A percentile compares a stretch with the other conserved stretches of the same genome.
Conservation (phyloP, 2,888 invertebrate species). For the Tetramorium bicarinatum region DNA sequence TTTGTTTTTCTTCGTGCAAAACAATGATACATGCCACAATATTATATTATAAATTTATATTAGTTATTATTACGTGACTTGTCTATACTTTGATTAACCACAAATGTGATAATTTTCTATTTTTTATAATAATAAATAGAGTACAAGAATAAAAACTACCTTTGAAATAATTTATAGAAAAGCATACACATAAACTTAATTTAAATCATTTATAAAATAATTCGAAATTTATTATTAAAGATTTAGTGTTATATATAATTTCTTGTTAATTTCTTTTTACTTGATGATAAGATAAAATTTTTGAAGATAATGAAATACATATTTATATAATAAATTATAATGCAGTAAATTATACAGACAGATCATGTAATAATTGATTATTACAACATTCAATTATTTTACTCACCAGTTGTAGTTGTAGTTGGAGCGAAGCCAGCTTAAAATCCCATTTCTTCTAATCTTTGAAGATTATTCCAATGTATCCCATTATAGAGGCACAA, state of each 20-base stretch:
- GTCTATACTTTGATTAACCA: not conserved
- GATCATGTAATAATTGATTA: not conserved
- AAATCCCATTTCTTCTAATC: not conserved
- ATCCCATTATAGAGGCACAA: not conserved
- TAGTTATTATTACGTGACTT: not conserved
- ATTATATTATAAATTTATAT: not conserved
- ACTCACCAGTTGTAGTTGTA: not conserved
- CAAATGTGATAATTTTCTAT: not conserved
- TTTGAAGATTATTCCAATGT: not conserved
- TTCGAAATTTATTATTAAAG: not conserved
- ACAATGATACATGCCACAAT: constrained; percentile 56
- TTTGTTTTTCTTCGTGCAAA: constrained; percentile 76
- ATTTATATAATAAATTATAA: not conserved
- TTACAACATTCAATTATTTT: constrained; percentile 14
- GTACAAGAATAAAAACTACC: not conserved
- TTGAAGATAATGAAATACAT: not conserved
- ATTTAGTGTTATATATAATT: not conserved
- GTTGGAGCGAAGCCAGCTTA: not conserved
- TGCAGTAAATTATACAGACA: not conserved
- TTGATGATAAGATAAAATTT: not conserved
- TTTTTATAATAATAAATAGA: not conserved
- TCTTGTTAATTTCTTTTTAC: not conserved
- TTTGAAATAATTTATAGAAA: not conserved
- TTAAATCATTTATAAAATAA: not conserved
- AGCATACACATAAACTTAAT: not conserved